phyloP scores from a whole-genome alignment of 2,797 vertebrate genomes.

The Dryobates pubescens region DNA sequence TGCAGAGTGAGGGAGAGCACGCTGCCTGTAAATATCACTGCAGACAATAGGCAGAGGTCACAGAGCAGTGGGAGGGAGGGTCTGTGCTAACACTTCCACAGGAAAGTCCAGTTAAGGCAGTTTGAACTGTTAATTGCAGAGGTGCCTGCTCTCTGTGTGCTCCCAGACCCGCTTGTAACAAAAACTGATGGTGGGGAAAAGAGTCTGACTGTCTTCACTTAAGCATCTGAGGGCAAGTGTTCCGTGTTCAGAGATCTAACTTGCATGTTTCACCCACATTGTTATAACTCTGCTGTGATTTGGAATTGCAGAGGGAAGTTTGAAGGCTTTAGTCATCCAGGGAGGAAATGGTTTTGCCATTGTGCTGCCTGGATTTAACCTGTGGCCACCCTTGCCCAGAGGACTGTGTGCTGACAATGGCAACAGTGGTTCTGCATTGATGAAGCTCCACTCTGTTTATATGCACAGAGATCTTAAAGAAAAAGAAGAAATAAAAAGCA shows the following conservation, averaged over 20 bases:
- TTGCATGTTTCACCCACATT: not conserved
- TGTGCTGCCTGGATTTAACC: not conserved
- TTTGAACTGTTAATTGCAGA: not conserved
- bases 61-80: not conserved
- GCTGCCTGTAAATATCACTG: accelerated
- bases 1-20: not conserved
- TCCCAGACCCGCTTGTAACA: not conserved
- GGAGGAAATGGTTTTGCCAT: not conserved
- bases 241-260: not conserved
- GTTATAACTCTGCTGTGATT: not conserved
- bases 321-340: not conserved
- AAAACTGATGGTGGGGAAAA: not conserved
- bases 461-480: not conserved
- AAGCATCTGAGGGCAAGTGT: not conserved
- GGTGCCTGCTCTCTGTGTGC: not conserved
- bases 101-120: not conserved
- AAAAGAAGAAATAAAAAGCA: not conserved
- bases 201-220: not conserved
- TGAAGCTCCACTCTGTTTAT: not conserved
- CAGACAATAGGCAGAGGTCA: not conserved
- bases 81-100: not conserved
- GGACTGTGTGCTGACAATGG: not conserved
- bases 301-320: not conserved
- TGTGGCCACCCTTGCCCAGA: not conserved
- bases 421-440: not conserved